Evolutionary conservation across 2,888 invertebrate species (phyloP).

Genomic region (Autographa pulchrina): DNA sequence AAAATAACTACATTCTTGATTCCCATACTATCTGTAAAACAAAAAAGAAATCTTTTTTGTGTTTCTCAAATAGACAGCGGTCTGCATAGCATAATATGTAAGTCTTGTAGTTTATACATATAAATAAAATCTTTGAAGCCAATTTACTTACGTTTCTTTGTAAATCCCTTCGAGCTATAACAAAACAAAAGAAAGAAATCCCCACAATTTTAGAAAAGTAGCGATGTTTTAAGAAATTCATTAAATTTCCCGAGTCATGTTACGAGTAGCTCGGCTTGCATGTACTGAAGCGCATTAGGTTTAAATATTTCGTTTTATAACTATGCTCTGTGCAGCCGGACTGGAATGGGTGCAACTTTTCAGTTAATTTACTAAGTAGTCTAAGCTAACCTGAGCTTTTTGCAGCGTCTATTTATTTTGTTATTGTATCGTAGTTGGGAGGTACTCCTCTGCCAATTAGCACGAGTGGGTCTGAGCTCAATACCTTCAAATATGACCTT

Average conservation of each 20-base stretch:
- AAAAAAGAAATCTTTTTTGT: background rate
- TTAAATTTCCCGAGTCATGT: constrained; percentile 27
- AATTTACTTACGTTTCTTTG: constrained; percentile 14
- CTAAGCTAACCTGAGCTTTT: constrained; percentile 28
- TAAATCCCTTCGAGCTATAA: constrained; percentile 27
- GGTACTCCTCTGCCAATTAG: constrained; percentile 10
- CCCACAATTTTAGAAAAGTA: constrained; percentile 21
- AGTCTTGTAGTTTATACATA: background rate
- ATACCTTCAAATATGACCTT: constrained; percentile 9
- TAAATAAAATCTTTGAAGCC: background rate
- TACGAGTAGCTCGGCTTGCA: constrained; percentile 23
- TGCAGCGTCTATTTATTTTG: constrained; percentile 26
- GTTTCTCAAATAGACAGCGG: background rate
- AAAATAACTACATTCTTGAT: background rate
- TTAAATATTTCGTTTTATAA: constrained; percentile 52
- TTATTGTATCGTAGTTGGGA: constrained; percentile 32
- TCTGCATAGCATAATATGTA: no score
- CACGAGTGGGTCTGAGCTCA: constrained; percentile 1
- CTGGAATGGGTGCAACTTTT: constrained; percentile 39
- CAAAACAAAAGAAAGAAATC: constrained; percentile 15
- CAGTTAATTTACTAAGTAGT: constrained; percentile 56
- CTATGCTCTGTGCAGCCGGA: constrained; percentile 26
- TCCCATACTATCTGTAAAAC: background rate
- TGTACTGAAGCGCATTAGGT: constrained; percentile 15
- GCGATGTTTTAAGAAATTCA: constrained; percentile 32